Conservation (phyloP, 2,113 vertebrate genomes). For the Cyprinodon brontotheroides region DNA sequence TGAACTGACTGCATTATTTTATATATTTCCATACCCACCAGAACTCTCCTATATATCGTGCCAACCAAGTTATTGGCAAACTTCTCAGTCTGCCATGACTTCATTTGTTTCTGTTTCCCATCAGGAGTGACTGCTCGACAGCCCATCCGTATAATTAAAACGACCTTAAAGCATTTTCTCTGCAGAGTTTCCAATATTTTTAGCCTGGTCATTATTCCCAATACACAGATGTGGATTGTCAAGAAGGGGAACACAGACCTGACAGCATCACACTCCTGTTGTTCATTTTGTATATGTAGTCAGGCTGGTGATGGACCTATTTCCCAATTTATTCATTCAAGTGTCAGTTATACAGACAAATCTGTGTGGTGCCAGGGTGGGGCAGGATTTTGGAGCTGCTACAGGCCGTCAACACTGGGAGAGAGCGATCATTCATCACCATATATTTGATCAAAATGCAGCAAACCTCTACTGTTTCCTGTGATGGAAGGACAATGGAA, state of each 20-base stretch:
- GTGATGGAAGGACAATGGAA: conserved; percentile 78
- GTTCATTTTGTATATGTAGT: conserved; percentile 71
- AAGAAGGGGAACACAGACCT: conserved; percentile 49
- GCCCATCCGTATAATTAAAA: conserved; percentile 79
- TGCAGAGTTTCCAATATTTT: conserved; percentile 73
- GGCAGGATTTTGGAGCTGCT: conserved; percentile 62
- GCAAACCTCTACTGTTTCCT: conserved; percentile 77
- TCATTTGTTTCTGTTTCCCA: conserved; percentile 72
- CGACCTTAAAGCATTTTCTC: conserved; percentile 76
- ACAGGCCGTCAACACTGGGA: conserved; percentile 70
- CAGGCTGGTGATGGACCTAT: conserved; percentile 69
- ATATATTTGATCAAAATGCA: conserved; percentile 80
- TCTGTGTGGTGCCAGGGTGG: conserved; percentile 51
- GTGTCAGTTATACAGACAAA: conserved; percentile 73
- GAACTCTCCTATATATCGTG: neutral
- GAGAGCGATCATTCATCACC: conserved; percentile 77
- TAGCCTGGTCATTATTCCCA: conserved; percentile 74
- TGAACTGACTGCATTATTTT: neutral
- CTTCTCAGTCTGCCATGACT: conserved; percentile 64
- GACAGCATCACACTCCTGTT: conserved; percentile 65
- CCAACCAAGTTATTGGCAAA: conserved; percentile 28
- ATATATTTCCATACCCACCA: neutral
- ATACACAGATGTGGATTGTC: conserved; percentile 71
- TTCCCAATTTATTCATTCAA: conserved; percentile 73
- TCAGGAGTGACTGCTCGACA: conserved; percentile 71